Evolutionary conservation across 1,140 invertebrate genomes (phyloP), one percentile per base, ranked within the genome.

Genomic region (Antheraea mylitta): DNA sequence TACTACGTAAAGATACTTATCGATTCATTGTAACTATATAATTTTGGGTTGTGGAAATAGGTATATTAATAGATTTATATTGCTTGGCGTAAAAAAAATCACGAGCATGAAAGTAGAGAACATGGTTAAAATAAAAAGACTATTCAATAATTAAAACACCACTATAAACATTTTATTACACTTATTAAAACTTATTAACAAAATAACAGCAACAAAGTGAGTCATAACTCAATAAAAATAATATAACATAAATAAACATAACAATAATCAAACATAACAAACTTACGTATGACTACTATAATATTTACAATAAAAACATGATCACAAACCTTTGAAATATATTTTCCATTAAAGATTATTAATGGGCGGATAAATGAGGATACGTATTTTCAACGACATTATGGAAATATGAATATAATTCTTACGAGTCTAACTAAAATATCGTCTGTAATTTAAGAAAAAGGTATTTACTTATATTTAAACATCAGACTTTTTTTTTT

Each of bases 51-150:
- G 22, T 30, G 4, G 1, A 30, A 30, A 30, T 30, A n/a, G n/a
- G n/a, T n/a, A 30, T 30, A 30, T 30, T 4, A 4, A 30, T 4
- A 30, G 4, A 1, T 30, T 42, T 9, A 42, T 42, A n/a, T n/a
- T n/a, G n/a, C n/a, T n/a, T n/a, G n/a, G n/a, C n/a, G n/a, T n/a
- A n/a, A n/a, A 9, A 42, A 42, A 42, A 42, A 42, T 0, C 7
- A 42, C 38, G 38, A 42, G 8, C 11, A 42, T 42, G 2, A 22
- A 19, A 9, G 30, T 7, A 48, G 30, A 30, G 64, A 22, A 36
- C 19, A 7, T n/a, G 7, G 36, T 45, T 18, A 58, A 36, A 45
- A 16, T 22, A 61, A 68, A 71, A 73, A 69, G 74, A 9, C 7
- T 9, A 53, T 53, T 13, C 9, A 53, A 53, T 16, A 13, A 53